Percentiles rank a stretch among this genome's conserved stretches.
phyloP scores from a whole-genome alignment of 2,888 invertebrate genomes.

The Tupiocoris notatus region DNA sequence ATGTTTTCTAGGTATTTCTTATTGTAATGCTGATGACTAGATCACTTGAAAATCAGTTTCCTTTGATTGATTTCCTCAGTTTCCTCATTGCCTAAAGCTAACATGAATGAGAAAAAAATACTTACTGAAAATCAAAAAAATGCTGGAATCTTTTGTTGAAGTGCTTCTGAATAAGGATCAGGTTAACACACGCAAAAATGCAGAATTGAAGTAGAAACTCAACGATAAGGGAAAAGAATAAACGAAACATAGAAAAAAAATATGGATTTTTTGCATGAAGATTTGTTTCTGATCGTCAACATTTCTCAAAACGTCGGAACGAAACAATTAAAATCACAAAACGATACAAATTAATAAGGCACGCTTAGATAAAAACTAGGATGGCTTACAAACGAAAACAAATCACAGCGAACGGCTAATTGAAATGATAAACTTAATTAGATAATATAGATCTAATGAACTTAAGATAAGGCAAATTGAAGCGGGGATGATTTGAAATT shows the following conservation, averaged over 20 bases:
- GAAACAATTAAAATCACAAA: constrained; percentile 4
- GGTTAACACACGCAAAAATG: no score
- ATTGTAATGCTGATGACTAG: no score
- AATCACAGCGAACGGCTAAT: constrained; percentile 33
- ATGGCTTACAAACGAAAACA: constrained; percentile 7
- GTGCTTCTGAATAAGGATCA: no score
- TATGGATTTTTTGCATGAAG: constrained; percentile 48
- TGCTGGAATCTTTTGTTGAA: no score
- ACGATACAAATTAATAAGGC: constrained; percentile 26
- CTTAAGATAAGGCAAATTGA: neutral
- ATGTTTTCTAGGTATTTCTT: no score
- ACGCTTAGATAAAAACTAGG: constrained; percentile 27
- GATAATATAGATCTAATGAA: neutral
- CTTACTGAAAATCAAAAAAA: no score
- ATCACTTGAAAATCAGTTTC: no score
- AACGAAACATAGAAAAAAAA: constrained; percentile 49
- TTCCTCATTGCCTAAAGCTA: no score
- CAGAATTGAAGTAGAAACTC: no score
- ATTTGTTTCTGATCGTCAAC: constrained; percentile 7
- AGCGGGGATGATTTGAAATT: neutral
- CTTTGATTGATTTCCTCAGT: no score
- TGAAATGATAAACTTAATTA: constrained; percentile 20
- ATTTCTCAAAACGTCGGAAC: constrained; percentile 18
- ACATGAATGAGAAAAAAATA: no score
- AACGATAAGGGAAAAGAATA: constrained; percentile 13